These are phyloP conservation scores for Parus major DNA, from an alignment of 2,113 vertebrate genomes.

Conservation along the genomic window DNA sequence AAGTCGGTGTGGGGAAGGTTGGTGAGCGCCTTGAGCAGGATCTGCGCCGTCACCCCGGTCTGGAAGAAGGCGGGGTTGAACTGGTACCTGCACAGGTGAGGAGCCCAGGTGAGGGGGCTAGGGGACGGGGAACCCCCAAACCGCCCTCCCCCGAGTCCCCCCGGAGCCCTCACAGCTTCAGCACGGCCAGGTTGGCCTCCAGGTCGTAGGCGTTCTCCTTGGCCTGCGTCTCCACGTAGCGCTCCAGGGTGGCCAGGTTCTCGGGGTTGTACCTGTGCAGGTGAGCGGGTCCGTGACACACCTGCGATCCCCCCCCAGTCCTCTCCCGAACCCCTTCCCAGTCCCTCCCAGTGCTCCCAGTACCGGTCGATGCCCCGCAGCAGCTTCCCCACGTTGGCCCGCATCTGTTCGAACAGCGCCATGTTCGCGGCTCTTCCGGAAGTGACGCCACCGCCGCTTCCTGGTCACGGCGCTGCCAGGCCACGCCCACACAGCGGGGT, in stretches of 20 bases:
- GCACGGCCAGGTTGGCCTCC: not conserved
- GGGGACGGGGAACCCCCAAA: not conserved
- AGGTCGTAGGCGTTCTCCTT: not conserved
- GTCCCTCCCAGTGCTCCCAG: not conserved
- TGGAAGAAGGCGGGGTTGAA: slow-evolving; percentile 97
- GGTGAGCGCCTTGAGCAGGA: slow-evolving; percentile 94
- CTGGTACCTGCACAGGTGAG: slow-evolving; percentile 83
- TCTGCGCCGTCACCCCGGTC: slow-evolving; percentile 88
- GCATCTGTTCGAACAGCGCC: not conserved
- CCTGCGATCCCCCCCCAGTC: not conserved
- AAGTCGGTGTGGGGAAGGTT: slow-evolving; percentile 96
- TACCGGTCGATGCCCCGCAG: not conserved
- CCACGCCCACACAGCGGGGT: fast-evolving
- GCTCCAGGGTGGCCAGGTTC: not conserved
- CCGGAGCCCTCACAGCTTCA: not conserved
- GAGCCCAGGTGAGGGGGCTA: not conserved
- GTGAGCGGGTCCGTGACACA: not conserved
- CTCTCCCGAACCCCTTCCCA: not conserved
- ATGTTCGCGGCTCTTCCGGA: not conserved
- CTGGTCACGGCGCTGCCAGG: fast-evolving
- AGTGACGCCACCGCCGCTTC: fast-evolving
- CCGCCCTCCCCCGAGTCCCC: not conserved
- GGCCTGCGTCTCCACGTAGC: not conserved
- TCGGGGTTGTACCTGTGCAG: not conserved
- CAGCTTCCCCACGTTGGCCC: not conserved